Base-by-base conservation (phyloP, 2,797 vertebrate species). In the Micropoecilia bifurca region DNA sequence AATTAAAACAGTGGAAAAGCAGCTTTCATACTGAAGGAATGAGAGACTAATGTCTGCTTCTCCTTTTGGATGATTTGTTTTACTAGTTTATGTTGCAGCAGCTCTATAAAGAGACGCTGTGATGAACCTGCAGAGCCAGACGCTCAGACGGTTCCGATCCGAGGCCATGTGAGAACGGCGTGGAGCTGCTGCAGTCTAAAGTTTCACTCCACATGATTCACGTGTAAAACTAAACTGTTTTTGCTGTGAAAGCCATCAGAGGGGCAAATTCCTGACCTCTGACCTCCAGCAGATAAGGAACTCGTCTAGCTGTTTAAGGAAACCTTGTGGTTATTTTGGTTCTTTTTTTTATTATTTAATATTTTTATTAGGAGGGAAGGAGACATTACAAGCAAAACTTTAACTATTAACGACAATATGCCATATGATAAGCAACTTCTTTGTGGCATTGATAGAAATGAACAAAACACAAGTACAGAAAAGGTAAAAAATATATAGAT, bases 181-280 rank as follows among this genome's bases (percentile, higher is more conserved):
- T 88, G 90, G 41, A 75, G 20, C 5, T 43, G 4, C 12, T 28
- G 14, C 47, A 69, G 87, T 85, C 83, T 55, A 81, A 87, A 88
- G 85, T 89, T 82, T 85, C 12, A 2, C 20, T 5, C 25, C 25
- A 12, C 47, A 50, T n/a, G 12, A 81, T 57, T 55, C 30, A 59
- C 69, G 28, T 46, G 22, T 48, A 10, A 28, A 63, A 45, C 59
- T 9, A 30, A 30, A 46, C 0, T 10, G 18, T 16, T 14, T 28
- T 63, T 6, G 69, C 76, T 36, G 73, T 61, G 3, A 61, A 75
- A 63, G 28, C 41, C 20, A 46, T 18, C 30, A 46, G 36, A 55
- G 48, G 8, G 76, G 71, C 36, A 43, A 13, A 20, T 33, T 20
- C 16, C 28, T 55, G 55, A 0, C 69, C 45, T 61, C 30, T 85